phyloP scores from a whole-genome alignment of 1,140 invertebrate genomes.

The Drosophila aff. region DNA sequence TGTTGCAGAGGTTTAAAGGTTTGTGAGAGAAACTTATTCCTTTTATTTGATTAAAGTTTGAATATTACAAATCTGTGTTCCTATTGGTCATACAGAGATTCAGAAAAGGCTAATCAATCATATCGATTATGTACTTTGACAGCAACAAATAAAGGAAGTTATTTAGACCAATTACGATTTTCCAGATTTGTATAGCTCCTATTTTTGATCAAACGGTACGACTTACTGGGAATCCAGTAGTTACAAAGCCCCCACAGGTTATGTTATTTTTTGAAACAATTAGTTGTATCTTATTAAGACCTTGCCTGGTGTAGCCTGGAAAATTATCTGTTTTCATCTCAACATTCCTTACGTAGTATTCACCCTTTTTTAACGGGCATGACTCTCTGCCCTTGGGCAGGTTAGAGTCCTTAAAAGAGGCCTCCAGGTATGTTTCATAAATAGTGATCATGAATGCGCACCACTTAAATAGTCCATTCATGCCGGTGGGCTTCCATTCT shows the following conservation, averaged over 20 bases:
- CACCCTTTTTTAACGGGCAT: slow-evolving; percentile 1
- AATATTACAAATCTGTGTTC: too few relatives aligned
- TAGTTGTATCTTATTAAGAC: background rate
- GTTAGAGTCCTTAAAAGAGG: background rate
- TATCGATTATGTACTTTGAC: too few relatives aligned
- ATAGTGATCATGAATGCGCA: background rate
- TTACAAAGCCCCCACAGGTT: background rate
- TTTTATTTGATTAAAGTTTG: too few relatives aligned
- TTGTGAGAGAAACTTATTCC: background rate
- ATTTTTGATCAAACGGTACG: background rate
- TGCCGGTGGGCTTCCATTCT: background rate
- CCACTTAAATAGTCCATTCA: background rate
- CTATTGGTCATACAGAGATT: too few relatives aligned
- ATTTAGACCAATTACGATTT: background rate
- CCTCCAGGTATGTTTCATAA: background rate
- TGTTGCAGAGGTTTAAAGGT: background rate
- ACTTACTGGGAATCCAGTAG: background rate
- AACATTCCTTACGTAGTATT: background rate
- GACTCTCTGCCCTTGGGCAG: background rate
- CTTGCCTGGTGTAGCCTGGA: background rate
- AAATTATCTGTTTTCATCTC: accelerated
- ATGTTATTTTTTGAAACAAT: background rate
- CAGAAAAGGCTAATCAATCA: too few relatives aligned
- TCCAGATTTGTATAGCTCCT: too few relatives aligned
- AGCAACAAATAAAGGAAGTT: too few relatives aligned